Evolutionary conservation across 2,797 vertebrate genomes (phyloP).

Genomic region (Nannoperca obscura): DNA sequence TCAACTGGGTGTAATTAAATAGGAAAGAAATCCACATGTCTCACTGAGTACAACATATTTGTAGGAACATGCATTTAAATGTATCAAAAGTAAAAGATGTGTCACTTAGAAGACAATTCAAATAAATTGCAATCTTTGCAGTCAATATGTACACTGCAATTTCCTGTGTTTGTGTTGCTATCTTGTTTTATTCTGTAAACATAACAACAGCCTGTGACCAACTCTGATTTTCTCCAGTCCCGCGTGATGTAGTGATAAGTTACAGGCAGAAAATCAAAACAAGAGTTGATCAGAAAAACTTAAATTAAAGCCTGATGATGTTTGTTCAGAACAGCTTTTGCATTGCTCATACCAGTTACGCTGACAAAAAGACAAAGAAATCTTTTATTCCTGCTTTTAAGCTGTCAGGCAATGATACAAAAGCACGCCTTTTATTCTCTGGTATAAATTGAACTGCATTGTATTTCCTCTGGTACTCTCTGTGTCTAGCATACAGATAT

Average conservation of each 20-base stretch:
- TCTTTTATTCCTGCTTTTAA: conserved; percentile 14
- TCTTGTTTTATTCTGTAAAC: conserved; percentile 44
- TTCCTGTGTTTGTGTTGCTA: conserved; percentile 33
- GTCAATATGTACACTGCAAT: conserved; percentile 26
- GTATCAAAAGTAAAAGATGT: neutral
- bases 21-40: neutral
- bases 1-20: neutral
- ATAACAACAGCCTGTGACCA: conserved; percentile 42
- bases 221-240: conserved; percentile 47
- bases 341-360: neutral
- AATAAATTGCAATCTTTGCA: neutral
- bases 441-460: conserved; percentile 22
- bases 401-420: neutral
- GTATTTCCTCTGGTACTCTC: neutral
- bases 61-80: neutral
- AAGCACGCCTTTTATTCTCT: conserved; percentile 5
- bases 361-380: neutral
- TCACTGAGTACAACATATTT: neutral
- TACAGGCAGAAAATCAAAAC: conserved; percentile 57
- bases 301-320: conserved; percentile 25
- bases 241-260: conserved; percentile 44
- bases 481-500: neutral
- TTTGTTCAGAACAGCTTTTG: conserved; percentile 12
- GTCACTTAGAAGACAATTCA: neutral
- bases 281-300: conserved; percentile 34